phyloP scores from a whole-genome alignment of 2,113 vertebrate species.

The Scomber scombrus region DNA sequence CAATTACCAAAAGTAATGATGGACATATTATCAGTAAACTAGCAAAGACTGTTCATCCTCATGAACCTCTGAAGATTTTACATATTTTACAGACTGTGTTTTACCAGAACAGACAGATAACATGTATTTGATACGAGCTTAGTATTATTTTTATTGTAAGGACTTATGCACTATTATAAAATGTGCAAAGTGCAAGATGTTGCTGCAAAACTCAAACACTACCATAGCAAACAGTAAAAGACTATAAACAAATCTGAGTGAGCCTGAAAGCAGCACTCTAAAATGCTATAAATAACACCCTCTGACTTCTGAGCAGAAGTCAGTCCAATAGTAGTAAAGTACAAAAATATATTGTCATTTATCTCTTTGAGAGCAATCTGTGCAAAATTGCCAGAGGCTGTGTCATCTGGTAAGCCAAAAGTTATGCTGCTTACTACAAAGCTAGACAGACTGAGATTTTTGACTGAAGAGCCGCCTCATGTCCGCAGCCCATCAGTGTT shows the following conservation, averaged over 20 bases:
- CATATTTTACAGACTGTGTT: too few relatives aligned
- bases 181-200: too few relatives aligned
- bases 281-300: neutral
- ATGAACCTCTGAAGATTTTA: too few relatives aligned
- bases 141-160: too few relatives aligned
- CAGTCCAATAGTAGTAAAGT: neutral
- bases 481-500: conserved; percentile 20
- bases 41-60: too few relatives aligned
- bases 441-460: conserved; percentile 58
- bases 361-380: conserved; percentile 39
- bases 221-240: neutral
- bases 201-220: neutral
- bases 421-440: conserved; percentile 49
- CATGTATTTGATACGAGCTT: too few relatives aligned
- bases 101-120: too few relatives aligned
- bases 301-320: neutral
- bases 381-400: conserved; percentile 47
- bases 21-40: too few relatives aligned
- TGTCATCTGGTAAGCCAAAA: conserved; percentile 66
- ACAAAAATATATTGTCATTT: neutral
- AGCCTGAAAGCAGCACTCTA: neutral
- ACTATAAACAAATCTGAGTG: neutral
- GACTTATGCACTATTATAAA: too few relatives aligned
- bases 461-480: conserved; percentile 40
- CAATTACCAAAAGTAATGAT: too few relatives aligned